These are phyloP conservation scores for Tangara arthus DNA, from an alignment of 2,797 vertebrate genomes.

Conservation along the genomic window DNA sequence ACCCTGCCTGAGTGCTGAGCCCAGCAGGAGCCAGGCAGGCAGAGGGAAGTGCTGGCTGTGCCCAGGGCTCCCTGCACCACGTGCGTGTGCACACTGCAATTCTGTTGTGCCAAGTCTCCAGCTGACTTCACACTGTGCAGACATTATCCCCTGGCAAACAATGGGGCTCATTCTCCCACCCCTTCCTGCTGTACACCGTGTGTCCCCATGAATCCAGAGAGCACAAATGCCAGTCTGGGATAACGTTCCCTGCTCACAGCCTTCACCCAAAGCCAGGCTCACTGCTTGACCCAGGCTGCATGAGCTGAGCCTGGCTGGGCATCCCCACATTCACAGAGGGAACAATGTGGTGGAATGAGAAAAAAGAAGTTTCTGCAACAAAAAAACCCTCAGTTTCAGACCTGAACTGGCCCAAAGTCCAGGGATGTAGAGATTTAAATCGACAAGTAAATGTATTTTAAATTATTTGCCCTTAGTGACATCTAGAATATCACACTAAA, in stretches of 20 bases:
- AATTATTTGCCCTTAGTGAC: neutral
- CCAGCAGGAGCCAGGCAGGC: neutral
- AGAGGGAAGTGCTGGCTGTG: neutral
- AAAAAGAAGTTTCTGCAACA: neutral
- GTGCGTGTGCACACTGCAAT: neutral
- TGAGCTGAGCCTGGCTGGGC: neutral
- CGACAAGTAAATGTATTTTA: neutral
- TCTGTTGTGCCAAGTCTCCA: neutral
- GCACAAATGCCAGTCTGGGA: neutral
- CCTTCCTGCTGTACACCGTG: neutral
- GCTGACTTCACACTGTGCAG: constrained; percentile 26
- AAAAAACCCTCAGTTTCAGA: neutral
- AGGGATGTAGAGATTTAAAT: neutral
- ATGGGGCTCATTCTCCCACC: constrained; percentile 23
- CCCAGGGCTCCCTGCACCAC: neutral
- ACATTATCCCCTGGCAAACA: constrained; percentile 41
- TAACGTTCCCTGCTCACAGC: neutral
- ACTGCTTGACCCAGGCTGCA: fast-evolving
- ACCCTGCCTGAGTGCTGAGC: neutral
- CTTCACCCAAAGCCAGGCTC: neutral
- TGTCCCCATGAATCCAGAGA: neutral
- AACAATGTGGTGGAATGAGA: neutral
- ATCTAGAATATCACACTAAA: neutral
- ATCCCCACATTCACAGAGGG: neutral
- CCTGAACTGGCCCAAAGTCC: neutral